phyloP scores from a whole-genome alignment of 1,140 invertebrate species.

The Pentalonia nigronervosa region DNA sequence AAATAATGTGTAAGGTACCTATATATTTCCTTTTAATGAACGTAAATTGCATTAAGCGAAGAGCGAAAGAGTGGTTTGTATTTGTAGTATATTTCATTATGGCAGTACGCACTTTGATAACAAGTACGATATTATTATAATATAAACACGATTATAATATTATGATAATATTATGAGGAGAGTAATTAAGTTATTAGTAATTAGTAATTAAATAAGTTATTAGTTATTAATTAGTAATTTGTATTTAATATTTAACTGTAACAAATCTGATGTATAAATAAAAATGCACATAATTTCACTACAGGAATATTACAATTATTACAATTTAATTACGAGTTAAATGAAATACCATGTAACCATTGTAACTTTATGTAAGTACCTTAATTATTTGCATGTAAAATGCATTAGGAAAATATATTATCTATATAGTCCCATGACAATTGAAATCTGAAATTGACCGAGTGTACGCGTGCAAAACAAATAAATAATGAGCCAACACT shows the following conservation, averaged over 20 bases:
- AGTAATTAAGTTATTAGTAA: neutral
- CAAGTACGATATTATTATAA: neutral
- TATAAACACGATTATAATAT: neutral
- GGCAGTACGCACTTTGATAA: neutral
- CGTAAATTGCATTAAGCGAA: too few relatives aligned
- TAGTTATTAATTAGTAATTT: too few relatives aligned
- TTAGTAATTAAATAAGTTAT: too few relatives aligned
- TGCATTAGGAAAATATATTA: neutral
- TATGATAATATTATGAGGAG: too few relatives aligned
- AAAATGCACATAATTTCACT: too few relatives aligned
- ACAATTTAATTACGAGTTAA: neutral
- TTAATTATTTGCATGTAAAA: neutral
- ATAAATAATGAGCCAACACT: constrained; percentile 9
- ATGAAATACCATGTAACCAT: neutral
- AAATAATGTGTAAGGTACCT: too few relatives aligned
- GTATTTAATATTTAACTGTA: neutral
- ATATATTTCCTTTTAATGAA: too few relatives aligned
- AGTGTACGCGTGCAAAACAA: neutral
- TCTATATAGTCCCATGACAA: neutral
- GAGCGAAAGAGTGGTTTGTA: too few relatives aligned
- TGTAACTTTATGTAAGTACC: neutral
- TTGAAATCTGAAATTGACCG: neutral
- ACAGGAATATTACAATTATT: neutral
- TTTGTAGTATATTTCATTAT: too few relatives aligned
- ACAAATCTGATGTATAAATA: neutral